Evolutionary conservation across 2,888 invertebrate genomes (phyloP), one percentile per base, ranked within the genome.

Genomic region (Dynastes maya): DNA sequence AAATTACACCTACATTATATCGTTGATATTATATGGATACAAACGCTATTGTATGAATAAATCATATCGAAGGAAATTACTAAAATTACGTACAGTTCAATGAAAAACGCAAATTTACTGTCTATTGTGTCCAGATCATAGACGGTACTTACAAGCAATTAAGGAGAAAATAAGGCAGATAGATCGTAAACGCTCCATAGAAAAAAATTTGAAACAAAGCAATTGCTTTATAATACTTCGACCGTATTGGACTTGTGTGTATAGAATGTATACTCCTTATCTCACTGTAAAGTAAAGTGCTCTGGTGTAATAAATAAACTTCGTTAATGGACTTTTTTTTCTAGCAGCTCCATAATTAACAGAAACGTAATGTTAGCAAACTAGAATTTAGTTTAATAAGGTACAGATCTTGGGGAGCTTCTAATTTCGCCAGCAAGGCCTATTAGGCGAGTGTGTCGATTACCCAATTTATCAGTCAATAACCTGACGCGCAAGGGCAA

Each of bases 81-180:
- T 55, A 16, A 55, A 55, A 55, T 55, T 55, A 55, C 55, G n/a
- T 55, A 22, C 55, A n/a, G n/a, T n/a, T 5, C 45, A 55, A 22
- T 55, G 55, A 55, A 55, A 55, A 55, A 55, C 8, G 45, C 55
- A 55, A 22, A 55, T 22, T n/a, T 55, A 55, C 55, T 16, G 55
- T 55, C 55, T 55, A 55, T 55, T 55, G 55, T 55, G 55, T 55
- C 55, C 55, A 16, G 55, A 55, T 55, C 55, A 55, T 55, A 55
- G 55, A n/a, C 55, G 22, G 55, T n/a, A 55, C 55, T 55, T 55
- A 55, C 22, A 55, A 55, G 22, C 22, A 55, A 55, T 55, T 55
- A 55, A 55, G 22, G 22, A 22, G 13, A 16, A 55, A 55, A 55
- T 55, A 55, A 55, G 55, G 45, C 45, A 45, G 11, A 8, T 45